Conservation (phyloP, 2,888 invertebrate species). For the Monochamus alternatus region DNA sequence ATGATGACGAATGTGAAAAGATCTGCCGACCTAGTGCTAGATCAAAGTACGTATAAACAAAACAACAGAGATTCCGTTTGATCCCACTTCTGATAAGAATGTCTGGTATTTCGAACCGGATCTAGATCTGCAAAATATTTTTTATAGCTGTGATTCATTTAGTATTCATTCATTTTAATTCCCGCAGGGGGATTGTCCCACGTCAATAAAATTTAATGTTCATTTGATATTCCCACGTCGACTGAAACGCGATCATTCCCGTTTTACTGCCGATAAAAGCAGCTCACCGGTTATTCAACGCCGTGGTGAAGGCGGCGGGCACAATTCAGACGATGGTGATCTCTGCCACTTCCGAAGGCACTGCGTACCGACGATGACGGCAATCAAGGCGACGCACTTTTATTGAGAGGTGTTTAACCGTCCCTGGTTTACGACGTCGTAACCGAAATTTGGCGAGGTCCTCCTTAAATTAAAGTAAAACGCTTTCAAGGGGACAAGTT, state of each 20-base stretch:
- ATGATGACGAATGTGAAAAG: too few relatives aligned
- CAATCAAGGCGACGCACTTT: slow-evolving; percentile 45
- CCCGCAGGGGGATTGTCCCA: slow-evolving; percentile 1
- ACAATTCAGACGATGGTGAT: slow-evolving; percentile 42
- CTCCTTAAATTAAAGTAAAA: slow-evolving; percentile 18
- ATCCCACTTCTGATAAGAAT: too few relatives aligned
- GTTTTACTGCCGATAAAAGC: slow-evolving; percentile 47
- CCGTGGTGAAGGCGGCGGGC: slow-evolving; percentile 39
- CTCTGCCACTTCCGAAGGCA: slow-evolving; percentile 34
- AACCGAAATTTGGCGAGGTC: slow-evolving; percentile 52
- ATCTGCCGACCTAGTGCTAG: too few relatives aligned
- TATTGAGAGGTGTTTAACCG: slow-evolving; percentile 56
- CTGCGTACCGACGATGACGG: slow-evolving; percentile 19
- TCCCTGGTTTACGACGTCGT: slow-evolving; percentile 54
- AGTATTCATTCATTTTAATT: slow-evolving; percentile 26
- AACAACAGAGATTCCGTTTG: too few relatives aligned
- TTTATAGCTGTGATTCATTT: slow-evolving; percentile 11
- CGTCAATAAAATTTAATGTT: slow-evolving; percentile 20
- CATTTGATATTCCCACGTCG: slow-evolving; percentile 39
- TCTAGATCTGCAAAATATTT: slow-evolving; percentile 2
- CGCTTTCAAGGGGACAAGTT: neutral
- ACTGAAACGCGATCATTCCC: slow-evolving; percentile 39
- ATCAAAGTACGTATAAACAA: too few relatives aligned
- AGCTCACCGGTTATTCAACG: slow-evolving; percentile 44
- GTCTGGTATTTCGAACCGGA: too few relatives aligned